Percentiles rank a stretch among this genome's conserved stretches.
Evolutionary conservation across 2,797 vertebrate genomes (phyloP).

Genomic region (Poecilia velifera): DNA sequence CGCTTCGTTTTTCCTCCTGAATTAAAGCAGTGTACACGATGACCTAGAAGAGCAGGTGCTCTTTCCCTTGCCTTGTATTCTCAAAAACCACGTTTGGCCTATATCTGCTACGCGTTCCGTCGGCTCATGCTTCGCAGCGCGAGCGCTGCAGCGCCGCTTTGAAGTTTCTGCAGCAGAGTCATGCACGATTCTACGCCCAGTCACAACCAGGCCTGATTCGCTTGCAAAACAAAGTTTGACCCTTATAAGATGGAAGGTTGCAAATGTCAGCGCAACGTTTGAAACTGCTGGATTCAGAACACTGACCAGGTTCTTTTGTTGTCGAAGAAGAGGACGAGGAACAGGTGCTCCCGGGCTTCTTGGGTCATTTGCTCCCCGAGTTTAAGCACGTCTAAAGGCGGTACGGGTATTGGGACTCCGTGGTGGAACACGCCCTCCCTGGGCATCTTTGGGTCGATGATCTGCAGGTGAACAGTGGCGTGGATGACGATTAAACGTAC

Average conservation of each 20-base stretch:
- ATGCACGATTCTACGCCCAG: conserved; percentile 8
- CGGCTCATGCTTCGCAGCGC: not conserved
- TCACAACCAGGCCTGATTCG: conserved; percentile 7
- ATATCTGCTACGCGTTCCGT: conserved; percentile 50
- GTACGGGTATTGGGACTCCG: conserved; percentile 96
- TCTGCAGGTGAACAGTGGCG: conserved; percentile 76
- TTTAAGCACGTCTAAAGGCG: conserved; percentile 97
- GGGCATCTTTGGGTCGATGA: conserved; percentile 99
- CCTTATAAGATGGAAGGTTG: not conserved
- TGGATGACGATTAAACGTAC: conserved; percentile 4
- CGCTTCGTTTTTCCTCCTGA: not conserved
- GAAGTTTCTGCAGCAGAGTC: conserved; percentile 22
- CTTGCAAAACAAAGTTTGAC: not conserved
- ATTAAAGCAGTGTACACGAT: conserved; percentile 15
- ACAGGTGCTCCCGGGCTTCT: conserved; percentile 97
- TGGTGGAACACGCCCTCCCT: conserved; percentile 98
- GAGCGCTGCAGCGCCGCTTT: conserved; percentile 33
- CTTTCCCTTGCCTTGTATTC: conserved; percentile 18
- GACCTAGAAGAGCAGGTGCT: conserved; percentile 48
- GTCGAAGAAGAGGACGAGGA: conserved; percentile 98
- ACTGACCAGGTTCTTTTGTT: conserved; percentile 99
- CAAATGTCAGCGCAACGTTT: not conserved
- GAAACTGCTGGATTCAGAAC: not conserved
- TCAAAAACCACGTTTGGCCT: conserved; percentile 59
- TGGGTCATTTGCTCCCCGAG: conserved; percentile 99